Base-by-base conservation (phyloP, 2,888 invertebrate species). In the Zygothrica quintamaculata region DNA sequence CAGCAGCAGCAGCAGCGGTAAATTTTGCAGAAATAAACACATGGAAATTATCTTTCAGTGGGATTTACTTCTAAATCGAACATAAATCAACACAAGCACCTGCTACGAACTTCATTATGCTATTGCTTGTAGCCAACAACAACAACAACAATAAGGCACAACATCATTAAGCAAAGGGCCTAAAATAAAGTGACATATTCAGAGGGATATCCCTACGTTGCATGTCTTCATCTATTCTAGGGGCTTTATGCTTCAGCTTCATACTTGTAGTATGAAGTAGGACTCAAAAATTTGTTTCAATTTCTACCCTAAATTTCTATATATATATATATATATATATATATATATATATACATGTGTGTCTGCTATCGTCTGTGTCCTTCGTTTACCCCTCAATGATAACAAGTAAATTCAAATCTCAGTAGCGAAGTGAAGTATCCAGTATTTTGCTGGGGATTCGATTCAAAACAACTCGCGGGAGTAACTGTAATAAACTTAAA, bases 11-110 rank as follows among this genome's bases (percentile, higher is more conserved):
- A 59, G 62, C 56, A 47, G 59, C 60, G 52, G 39, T 52, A 77
- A 77, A 87, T 77, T 73, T 71, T 46, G 50, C 51, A 67, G 60
- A 84, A 86, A 74, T 67, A 80, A 80, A 73, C 74, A 80, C 77
- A 77, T 73, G 51, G 52, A 82, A 82, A 82, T 85, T 82, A 87
- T 87, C 87, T 82, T 85, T 82, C 84, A 74, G 55, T 64, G 33
- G 51, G 79, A 87, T 76, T 82, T 76, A 57, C 71, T 69, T 85
- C 84, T 85, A 85, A 82, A 78, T 82, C 74, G 79, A 65, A 74
- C 65, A 74, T 81, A 80, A 80, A 87, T 87, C 87, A 80, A 70
- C 56, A 66, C 52, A 74, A 75, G 22, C 80, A 61, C 60, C 62
- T 71, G 72, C 65, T 31, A 4, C n/a, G 3, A 68, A 62, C 57